Conservation (phyloP, 2,113 vertebrate species). For the Buteo buteo region DNA sequence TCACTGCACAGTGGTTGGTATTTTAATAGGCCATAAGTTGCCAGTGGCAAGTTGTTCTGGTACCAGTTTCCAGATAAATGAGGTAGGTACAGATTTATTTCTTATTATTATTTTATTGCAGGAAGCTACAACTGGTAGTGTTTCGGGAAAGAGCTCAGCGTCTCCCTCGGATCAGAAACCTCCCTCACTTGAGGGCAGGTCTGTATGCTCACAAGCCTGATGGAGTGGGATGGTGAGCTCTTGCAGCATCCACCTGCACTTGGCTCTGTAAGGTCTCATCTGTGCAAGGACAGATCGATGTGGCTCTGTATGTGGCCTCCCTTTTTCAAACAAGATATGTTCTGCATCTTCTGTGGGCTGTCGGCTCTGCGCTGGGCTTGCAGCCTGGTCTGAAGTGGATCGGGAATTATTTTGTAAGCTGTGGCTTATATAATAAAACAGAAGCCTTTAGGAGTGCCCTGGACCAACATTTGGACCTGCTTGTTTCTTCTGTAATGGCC, state of each 20-base stretch:
- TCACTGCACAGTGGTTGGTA: not conserved
- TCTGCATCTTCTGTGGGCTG: not conserved
- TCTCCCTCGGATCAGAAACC: not conserved
- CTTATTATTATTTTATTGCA: not conserved
- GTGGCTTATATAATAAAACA: not conserved
- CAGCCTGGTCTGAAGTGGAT: not conserved
- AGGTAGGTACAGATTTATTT: slow-evolving; percentile 20
- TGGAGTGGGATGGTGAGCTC: not conserved
- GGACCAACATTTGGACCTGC: not conserved
- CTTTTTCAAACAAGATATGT: slow-evolving; percentile 6
- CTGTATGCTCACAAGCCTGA: not conserved
- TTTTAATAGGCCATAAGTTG: slow-evolving; percentile 32
- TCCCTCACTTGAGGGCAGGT: not conserved
- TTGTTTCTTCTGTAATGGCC: not conserved
- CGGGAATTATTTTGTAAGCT: not conserved
- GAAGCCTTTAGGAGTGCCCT: not conserved
- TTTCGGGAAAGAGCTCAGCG: not conserved
- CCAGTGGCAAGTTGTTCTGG: slow-evolving; percentile 16
- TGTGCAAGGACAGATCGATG: not conserved
- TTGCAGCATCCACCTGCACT: not conserved
- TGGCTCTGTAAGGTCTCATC: not conserved
- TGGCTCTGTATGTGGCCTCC: not conserved
- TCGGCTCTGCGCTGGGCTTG: not conserved
- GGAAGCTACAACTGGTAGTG: not conserved
- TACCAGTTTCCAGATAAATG: not conserved